Evolutionary conservation across 2,797 vertebrate genomes (phyloP).

Genomic region (Mergus octosetaceus): DNA sequence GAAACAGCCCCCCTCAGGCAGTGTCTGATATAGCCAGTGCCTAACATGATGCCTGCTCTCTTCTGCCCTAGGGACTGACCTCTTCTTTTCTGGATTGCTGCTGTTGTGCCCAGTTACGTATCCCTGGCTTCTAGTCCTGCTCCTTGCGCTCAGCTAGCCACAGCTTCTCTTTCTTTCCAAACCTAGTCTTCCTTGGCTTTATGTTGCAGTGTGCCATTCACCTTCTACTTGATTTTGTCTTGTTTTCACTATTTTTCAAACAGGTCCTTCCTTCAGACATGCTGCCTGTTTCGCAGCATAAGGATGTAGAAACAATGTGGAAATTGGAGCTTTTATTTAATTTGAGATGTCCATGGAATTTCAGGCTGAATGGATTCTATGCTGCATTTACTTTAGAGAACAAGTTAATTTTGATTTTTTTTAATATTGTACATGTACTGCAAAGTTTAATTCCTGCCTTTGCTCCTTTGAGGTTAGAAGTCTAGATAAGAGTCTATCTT

Average conservation of each 20-base stretch:
- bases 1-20: background rate
- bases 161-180: background rate
- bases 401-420: background rate
- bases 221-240: background rate
- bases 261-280: background rate
- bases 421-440: background rate
- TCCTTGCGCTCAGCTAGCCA: background rate
- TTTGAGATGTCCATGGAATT: background rate
- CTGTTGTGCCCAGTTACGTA: background rate
- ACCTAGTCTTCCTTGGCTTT: background rate
- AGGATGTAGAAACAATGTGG: background rate
- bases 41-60: background rate
- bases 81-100: background rate
- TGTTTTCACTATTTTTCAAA: background rate
- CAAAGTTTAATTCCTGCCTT: background rate
- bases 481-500: background rate
- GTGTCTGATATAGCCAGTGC: background rate
- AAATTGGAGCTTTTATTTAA: background rate
- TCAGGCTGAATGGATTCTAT: background rate
- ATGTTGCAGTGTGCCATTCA: accelerated
- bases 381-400: background rate
- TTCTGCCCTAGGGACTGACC: background rate
- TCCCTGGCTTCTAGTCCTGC: background rate
- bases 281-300: background rate
- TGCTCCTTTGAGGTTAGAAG: background rate